Conservation (phyloP, 2,888 invertebrate species). For the Pinctada fucata region DNA sequence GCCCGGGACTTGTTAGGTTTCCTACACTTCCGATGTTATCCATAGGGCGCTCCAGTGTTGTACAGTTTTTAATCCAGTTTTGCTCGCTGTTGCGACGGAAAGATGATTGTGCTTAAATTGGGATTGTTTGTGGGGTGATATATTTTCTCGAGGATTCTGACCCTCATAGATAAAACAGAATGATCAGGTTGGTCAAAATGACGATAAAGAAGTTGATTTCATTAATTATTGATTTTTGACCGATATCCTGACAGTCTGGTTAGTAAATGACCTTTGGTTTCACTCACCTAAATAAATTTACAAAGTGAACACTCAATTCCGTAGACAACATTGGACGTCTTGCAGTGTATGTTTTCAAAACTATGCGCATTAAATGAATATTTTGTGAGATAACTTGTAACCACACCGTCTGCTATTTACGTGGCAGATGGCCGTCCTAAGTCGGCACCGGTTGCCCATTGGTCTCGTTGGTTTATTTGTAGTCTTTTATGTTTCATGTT, state of each 20-base stretch:
- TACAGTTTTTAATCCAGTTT: not conserved
- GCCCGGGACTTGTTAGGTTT: not conserved
- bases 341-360: not conserved
- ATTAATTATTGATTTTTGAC: not conserved
- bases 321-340: not conserved
- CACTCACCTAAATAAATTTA: not conserved
- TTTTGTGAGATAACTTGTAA: not conserved
- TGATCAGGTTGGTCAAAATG: not conserved
- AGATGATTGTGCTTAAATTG: not conserved
- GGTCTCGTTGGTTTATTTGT: no score
- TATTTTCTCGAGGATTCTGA: not conserved
- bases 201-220: not conserved
- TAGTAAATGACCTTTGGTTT: not conserved
- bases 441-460: no score
- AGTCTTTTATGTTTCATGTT: no score
- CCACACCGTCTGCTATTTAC: not conserved
- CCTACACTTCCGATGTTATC: not conserved
- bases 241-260: not conserved
- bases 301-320: not conserved
- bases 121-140: not conserved
- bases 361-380: not conserved
- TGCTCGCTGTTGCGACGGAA: not conserved
- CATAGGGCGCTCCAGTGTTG: not conserved
- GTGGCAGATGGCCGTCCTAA: no score
- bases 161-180: not conserved